These are phyloP conservation scores for Serilophus lunatus DNA, from an alignment of 2,113 vertebrate species.

Conservation along the genomic window DNA sequence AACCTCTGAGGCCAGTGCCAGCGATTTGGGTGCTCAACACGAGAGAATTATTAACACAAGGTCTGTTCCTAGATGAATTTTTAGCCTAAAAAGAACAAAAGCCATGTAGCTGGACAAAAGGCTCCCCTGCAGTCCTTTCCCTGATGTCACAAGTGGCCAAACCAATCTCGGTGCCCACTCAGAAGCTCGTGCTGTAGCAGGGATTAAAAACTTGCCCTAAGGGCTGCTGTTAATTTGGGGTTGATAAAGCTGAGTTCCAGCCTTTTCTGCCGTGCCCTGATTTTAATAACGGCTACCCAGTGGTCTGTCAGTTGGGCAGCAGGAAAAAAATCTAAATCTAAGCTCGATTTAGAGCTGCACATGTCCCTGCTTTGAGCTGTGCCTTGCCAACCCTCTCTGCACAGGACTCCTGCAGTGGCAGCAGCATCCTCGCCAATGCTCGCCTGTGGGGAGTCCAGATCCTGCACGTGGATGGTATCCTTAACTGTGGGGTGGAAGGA, in stretches of 20 bases:
- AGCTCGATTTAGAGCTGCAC: not conserved
- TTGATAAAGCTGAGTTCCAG: not conserved
- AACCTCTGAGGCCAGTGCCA: not conserved
- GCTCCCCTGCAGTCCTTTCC: not conserved
- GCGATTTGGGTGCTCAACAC: not conserved
- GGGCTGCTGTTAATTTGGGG: not conserved
- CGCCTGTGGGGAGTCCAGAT: slow-evolving; percentile 83
- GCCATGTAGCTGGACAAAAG: not conserved
- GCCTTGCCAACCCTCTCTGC: slow-evolving; percentile 14
- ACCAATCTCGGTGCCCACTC: not conserved
- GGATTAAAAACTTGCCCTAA: not conserved
- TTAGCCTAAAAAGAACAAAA: not conserved
- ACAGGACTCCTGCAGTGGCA: slow-evolving; percentile 72
- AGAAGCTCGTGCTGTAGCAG: not conserved
- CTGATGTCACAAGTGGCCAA: not conserved
- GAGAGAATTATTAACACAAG: not conserved
- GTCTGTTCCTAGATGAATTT: not conserved
- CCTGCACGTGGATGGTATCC: slow-evolving; percentile 81
- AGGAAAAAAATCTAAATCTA: not conserved
- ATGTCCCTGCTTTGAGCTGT: not conserved
- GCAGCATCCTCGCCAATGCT: slow-evolving; percentile 76
- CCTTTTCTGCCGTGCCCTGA: not conserved
- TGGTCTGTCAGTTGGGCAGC: not conserved
- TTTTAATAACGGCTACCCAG: not conserved
- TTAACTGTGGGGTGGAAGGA: not conserved